Evolutionary conservation across 2,113 vertebrate species (phyloP), one percentile per base, ranked within the genome.

Genomic region (Myanophis thanlyinensis): DNA sequence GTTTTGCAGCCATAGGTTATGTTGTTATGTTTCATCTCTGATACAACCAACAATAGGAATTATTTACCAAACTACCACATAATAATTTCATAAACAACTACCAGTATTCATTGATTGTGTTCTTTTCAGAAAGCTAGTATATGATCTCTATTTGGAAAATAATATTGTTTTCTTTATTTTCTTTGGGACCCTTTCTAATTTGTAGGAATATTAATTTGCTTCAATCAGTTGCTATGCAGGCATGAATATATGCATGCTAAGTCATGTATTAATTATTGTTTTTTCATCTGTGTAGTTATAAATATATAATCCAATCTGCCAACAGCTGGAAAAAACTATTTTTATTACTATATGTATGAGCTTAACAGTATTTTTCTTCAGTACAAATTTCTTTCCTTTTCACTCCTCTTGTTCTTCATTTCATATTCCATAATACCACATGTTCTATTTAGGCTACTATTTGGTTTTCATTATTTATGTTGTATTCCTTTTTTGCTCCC

Each of bases 281-380:
- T 94, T 30, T 0, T 85, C 62, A 25, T 48, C 9, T 48, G 4
- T 85, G 10, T 85, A 48, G 40, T 46, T 47, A 85, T 85, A 27
- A 48, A 27, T 47, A 48, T 85, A 48, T 27, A 47, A 15, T 93
- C 23, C 94, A 96, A 87, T 93, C 73, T 93, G 94, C 93, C n/a
- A 92, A 13, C 35, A 80, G 90, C 20, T 85, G 89, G 40, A 27
- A 90, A 84, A 54, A 7, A 51, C 5, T 12, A 30, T n/a, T 67
- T 92, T 85, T 25, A 23, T 48, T 15, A 86, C 23, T 47, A 30
- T 6, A 1, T 48, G 4, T 86, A 48, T 15, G 4, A 86, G 46
- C 46, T 46, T 85, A 85, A 85, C 22, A 47, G 4, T 1, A 11
- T 48, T 88, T 88, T 88, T 53, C 15, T 20, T 88, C 5, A 46